Evolutionary conservation across 2,797 vertebrate genomes (phyloP).

Genomic region (Ptychobarbus kaznakovi): DNA sequence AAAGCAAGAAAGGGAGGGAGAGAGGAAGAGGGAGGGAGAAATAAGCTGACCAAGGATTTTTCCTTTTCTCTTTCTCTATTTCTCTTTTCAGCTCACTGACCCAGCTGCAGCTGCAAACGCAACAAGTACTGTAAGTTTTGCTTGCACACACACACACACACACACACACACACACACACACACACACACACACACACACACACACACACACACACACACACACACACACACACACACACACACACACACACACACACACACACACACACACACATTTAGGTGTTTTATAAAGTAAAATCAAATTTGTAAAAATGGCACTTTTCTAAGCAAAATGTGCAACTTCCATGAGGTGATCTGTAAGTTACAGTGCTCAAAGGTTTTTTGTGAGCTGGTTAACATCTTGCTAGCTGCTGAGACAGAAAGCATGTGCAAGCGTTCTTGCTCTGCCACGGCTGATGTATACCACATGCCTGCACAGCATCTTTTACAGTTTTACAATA

Average conservation of each 20-base stretch:
- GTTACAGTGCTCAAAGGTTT: neutral
- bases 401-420: conserved; percentile 12
- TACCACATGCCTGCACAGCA: neutral
- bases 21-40: conserved; percentile 33
- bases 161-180: neutral
- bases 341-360: neutral
- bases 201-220: too few species aligned
- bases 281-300: neutral
- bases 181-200: too few species aligned
- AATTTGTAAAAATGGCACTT: neutral
- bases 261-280: neutral
- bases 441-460: neutral
- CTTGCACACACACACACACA: conserved; percentile 14
- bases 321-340: neutral
- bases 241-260: too few species aligned
- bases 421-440: conserved; percentile 24
- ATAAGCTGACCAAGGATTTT: conserved; percentile 29
- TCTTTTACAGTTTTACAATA: conserved; percentile 7
- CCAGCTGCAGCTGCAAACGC: conserved; percentile 38
- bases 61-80: neutral
- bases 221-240: too few species aligned
- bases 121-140: conserved; percentile 39
- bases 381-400: conserved; percentile 26
- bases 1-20: conserved; percentile 22
- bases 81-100: conserved; percentile 34